Evolutionary conservation across 2,888 invertebrate species (phyloP).

Genomic region (Sesia apiformis): DNA sequence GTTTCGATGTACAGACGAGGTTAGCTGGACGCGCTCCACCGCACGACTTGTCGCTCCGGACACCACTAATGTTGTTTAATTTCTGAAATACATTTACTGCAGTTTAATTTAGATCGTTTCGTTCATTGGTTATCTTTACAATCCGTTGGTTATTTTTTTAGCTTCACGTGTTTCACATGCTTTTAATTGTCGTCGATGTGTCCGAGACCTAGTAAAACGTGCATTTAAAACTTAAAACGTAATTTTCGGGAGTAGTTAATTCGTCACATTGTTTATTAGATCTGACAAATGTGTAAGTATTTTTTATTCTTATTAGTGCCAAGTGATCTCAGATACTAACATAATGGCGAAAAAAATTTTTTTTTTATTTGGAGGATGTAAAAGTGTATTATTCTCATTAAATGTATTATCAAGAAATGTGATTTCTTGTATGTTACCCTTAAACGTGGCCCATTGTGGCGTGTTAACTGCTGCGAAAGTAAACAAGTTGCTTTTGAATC

Average conservation of each 20-base stretch:
- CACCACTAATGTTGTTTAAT: neutral
- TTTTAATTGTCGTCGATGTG: conserved; percentile 28
- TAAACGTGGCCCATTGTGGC: conserved; percentile 29
- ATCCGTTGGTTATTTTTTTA: conserved; percentile 22
- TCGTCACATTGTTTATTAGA: conserved; percentile 22
- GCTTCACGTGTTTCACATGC: conserved; percentile 19
- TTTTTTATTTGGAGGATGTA: neutral
- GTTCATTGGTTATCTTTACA: conserved; percentile 16
- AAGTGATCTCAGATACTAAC: conserved; percentile 18
- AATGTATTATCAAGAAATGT: conserved; percentile 4
- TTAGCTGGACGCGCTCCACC: conserved; percentile 2
- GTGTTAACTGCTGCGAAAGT: conserved; percentile 64
- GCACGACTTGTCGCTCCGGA: conserved; percentile 21
- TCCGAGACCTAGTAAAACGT: conserved; percentile 40
- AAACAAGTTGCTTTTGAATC: conserved; percentile 67
- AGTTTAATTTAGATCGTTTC: conserved; percentile 4
- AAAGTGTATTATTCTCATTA: conserved; percentile 3
- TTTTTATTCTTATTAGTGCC: conserved; percentile 36
- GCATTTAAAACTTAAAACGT: conserved; percentile 36
- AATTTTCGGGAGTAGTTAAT: conserved; percentile 47
- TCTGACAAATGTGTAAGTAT: conserved; percentile 16
- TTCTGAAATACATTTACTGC: conserved; percentile 2
- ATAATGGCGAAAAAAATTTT: conserved; percentile 5
- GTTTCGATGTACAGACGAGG: conserved; percentile 24
- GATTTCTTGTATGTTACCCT: conserved; percentile 1